Evolutionary conservation across 2,797 vertebrate genomes (phyloP).

Genomic region (Cynodonichthys magdalenae): DNA sequence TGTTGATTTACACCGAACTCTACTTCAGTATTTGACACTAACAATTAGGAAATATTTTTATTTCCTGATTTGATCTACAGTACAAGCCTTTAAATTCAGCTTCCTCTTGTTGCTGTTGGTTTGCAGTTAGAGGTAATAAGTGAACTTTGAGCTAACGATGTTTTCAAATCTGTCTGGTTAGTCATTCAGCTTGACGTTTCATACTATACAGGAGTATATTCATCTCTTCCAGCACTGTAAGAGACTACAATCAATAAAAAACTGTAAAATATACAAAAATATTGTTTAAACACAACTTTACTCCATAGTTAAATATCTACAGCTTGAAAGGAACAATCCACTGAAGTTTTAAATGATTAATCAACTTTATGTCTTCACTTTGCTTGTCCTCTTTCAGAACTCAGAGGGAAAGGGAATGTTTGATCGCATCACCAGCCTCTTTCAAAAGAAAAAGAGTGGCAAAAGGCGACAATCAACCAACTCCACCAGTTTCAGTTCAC

Average conservation of each 20-base stretch:
- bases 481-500: constrained; percentile 20
- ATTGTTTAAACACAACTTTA: neutral
- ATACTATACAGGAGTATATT: neutral
- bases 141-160: constrained; percentile 37
- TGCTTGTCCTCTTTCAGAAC: constrained; percentile 56
- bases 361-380: constrained; percentile 16
- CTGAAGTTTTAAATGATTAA: neutral
- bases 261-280: neutral
- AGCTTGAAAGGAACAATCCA: neutral
- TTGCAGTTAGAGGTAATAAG: neutral
- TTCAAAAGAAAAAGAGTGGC: constrained; percentile 68
- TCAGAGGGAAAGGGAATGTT: constrained; percentile 75
- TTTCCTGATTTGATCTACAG: neutral
- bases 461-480: constrained; percentile 49
- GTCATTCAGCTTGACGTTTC: constrained; percentile 22
- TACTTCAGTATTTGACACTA: neutral
- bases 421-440: constrained; percentile 70
- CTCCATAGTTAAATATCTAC: no score
- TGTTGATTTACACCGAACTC: neutral
- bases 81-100: neutral
- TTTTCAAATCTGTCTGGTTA: constrained; percentile 24
- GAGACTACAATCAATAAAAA: neutral
- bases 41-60: neutral
- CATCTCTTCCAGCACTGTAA: neutral
- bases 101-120: neutral